Conservation (phyloP, 2,888 invertebrate genomes). For the Laothoe populi region DNA sequence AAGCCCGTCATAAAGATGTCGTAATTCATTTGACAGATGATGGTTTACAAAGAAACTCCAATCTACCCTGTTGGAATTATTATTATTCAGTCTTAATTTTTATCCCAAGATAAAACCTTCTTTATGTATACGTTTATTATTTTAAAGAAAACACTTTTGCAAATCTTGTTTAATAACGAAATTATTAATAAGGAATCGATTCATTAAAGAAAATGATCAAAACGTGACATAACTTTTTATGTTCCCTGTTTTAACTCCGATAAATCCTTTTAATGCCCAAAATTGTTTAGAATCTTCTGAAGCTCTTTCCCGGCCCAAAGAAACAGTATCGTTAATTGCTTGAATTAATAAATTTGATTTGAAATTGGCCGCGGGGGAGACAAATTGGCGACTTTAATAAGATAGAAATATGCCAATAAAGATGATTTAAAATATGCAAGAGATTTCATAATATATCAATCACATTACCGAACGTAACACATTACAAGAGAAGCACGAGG, state of each 20-base stretch:
- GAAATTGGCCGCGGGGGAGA: conserved; percentile 54
- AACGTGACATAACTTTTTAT: not conserved
- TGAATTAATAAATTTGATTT: conserved; percentile 68
- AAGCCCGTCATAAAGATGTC: conserved; percentile 60
- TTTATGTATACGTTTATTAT: not conserved
- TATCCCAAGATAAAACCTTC: conserved; percentile 48
- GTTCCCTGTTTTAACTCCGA: conserved; percentile 34
- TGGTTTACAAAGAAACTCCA: conserved; percentile 57
- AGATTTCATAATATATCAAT: not conserved
- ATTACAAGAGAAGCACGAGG: conserved; percentile 9
- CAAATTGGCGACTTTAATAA: conserved; percentile 59
- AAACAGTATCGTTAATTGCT: conserved; percentile 65
- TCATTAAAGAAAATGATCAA: not conserved
- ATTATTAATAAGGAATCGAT: not conserved
- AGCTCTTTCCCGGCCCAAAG: conserved; percentile 50
- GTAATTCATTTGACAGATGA: conserved; percentile 69
- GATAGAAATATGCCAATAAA: conserved; percentile 40
- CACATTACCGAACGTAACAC: not conserved
- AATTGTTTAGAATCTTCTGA: conserved; percentile 41
- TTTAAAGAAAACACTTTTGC: not conserved
- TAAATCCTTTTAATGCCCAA: conserved; percentile 43
- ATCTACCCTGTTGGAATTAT: conserved; percentile 56
- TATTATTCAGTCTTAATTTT: conserved; percentile 60
- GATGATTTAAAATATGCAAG: not conserved
- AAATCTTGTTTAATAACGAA: not conserved